Percentiles rank a stretch among this genome's conserved stretches.
Evolutionary conservation across 2,888 invertebrate genomes (phyloP).

Genomic region (Dusona sp.): DNA sequence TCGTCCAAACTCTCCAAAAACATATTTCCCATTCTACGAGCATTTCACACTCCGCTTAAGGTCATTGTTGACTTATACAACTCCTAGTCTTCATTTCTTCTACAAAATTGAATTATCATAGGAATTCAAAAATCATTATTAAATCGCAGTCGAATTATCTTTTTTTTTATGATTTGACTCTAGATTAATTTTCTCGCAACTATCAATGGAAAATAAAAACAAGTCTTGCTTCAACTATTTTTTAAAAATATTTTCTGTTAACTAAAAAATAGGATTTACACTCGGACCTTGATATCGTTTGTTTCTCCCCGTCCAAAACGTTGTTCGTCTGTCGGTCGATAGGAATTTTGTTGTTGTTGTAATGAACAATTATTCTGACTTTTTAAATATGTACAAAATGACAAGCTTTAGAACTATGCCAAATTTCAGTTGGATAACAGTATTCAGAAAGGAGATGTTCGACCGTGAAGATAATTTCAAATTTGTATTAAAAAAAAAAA

Average conservation of each 20-base stretch:
- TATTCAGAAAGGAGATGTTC: too few species aligned
- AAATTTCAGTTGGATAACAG: too few species aligned
- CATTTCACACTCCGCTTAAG: neutral
- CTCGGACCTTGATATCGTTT: too few species aligned
- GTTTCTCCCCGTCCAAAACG: too few species aligned
- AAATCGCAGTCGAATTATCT: neutral
- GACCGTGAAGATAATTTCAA: too few species aligned
- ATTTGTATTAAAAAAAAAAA: too few species aligned
- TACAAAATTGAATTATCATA: neutral
- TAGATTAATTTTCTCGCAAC: neutral
- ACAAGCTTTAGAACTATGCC: too few species aligned
- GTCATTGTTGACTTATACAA: constrained; percentile 1
- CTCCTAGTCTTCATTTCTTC: neutral
- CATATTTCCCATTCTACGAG: neutral
- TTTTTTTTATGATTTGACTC: neutral
- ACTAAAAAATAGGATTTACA: neutral
- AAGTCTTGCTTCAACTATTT: neutral
- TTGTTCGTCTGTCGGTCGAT: too few species aligned
- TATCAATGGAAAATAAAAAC: neutral
- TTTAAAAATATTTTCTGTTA: neutral
- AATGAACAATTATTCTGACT: too few species aligned
- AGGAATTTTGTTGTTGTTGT: too few species aligned
- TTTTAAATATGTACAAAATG: too few species aligned
- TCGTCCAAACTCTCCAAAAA: constrained; percentile 5
- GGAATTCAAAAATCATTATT: neutral